A percentile compares a stretch with the other conserved stretches of the same genome.
phyloP scores from a whole-genome alignment of 2,888 invertebrate genomes.

The Platerodrilus igneus region DNA sequence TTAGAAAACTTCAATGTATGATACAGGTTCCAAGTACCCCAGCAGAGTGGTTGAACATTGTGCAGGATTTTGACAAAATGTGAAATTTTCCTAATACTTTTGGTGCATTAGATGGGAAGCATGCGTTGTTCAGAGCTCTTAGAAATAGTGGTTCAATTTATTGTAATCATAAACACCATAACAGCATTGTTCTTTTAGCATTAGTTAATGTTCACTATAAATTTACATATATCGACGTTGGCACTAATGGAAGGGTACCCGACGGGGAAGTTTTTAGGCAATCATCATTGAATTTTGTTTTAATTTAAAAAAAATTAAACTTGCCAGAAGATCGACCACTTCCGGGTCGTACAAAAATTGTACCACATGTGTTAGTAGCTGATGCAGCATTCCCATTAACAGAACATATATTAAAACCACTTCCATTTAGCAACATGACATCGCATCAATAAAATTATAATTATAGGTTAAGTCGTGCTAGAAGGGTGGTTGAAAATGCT shows the following conservation, averaged over 20 bases:
- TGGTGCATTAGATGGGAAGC: slow-evolving; percentile 35
- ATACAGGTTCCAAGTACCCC: too few relatives aligned
- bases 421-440: too few relatives aligned
- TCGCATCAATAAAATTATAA: too few relatives aligned
- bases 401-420: too few relatives aligned
- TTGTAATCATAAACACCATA: slow-evolving; percentile 33
- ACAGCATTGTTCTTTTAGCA: slow-evolving; percentile 33
- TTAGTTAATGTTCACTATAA: slow-evolving; percentile 29
- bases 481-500: too few relatives aligned
- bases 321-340: slow-evolving; percentile 19
- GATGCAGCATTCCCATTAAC: too few relatives aligned
- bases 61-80: slow-evolving; percentile 13
- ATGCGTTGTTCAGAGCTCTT: slow-evolving; percentile 30
- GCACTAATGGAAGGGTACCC: slow-evolving; percentile 33
- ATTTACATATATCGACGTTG: slow-evolving; percentile 37
- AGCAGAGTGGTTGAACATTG: too few relatives aligned
- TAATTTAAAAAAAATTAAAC: slow-evolving; percentile 12
- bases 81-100: slow-evolving; percentile 26
- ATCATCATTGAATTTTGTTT: slow-evolving; percentile 16
- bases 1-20: too few relatives aligned
- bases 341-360: slow-evolving; percentile 9
- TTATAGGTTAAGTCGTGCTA: too few relatives aligned
- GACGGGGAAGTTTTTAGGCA: slow-evolving; percentile 27
- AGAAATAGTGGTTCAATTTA: slow-evolving; percentile 27
- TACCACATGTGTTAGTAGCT: slow-evolving; percentile 26